These are phyloP conservation scores for Oryzias woworae DNA, from an alignment of 2,113 vertebrate species.

Conservation along the genomic window DNA sequence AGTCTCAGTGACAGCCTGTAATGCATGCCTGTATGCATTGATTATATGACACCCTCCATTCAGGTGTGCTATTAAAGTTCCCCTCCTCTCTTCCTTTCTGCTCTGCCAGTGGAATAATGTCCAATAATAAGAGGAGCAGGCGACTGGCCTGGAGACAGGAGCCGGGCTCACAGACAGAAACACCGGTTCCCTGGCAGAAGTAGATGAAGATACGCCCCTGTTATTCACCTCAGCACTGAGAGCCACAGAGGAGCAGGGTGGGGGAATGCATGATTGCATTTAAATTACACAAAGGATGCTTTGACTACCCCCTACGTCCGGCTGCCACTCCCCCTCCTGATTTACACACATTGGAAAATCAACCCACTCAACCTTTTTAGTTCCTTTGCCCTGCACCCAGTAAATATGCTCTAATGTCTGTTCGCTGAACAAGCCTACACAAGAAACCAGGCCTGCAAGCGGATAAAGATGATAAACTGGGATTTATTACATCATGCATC, in stretches of 20 bases:
- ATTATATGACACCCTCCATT: conserved; percentile 79
- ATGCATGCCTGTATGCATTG: conserved; percentile 76
- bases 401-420: conserved; percentile 15
- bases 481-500: too few species aligned
- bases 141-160: conserved; percentile 44
- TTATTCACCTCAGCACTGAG: conserved; percentile 40
- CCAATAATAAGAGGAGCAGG: conserved; percentile 66
- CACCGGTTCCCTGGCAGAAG: conserved; percentile 44
- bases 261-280: conserved; percentile 70
- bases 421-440: conserved; percentile 16
- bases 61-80: conserved; percentile 78
- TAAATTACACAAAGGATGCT: conserved; percentile 70
- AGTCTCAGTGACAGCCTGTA: conserved; percentile 73
- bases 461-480: too few species aligned
- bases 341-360: conserved; percentile 85
- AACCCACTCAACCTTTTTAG: conserved; percentile 25
- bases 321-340: conserved; percentile 74
- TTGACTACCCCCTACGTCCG: conserved; percentile 45
- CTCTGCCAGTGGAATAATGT: conserved; percentile 70
- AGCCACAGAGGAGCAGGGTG: conserved; percentile 26
- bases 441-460: not conserved
- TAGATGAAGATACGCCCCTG: conserved; percentile 55
- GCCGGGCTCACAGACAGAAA: conserved; percentile 53
- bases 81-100: conserved; percentile 70
- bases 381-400: conserved; percentile 37